Conservation (phyloP, 2,888 invertebrate species). For the Callosobruchus maculatus region DNA sequence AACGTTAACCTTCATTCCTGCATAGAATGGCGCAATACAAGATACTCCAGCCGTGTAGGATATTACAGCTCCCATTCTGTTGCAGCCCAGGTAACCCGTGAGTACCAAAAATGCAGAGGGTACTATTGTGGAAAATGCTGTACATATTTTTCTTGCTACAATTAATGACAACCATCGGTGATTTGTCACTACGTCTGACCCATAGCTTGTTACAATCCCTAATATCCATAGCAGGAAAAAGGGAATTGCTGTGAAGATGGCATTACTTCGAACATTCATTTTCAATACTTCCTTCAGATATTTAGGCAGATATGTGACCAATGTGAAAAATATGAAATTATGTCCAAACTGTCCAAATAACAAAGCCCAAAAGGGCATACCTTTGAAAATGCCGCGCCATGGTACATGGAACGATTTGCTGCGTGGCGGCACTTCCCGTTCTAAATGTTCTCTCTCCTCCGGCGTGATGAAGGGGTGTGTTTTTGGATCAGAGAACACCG, state of each 20-base stretch:
- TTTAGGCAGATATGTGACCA: slow-evolving; percentile 63
- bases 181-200: slow-evolving; percentile 63
- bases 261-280: slow-evolving; percentile 59
- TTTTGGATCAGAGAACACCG: slow-evolving; percentile 56
- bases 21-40: slow-evolving; percentile 65
- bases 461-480: slow-evolving; percentile 45
- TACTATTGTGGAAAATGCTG: slow-evolving; percentile 5
- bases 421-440: slow-evolving; percentile 1
- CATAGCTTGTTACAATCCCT: slow-evolving; percentile 56
- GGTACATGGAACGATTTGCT: slow-evolving; percentile 10
- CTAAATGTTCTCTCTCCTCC: slow-evolving; percentile 17
- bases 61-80: slow-evolving; percentile 3
- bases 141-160: slow-evolving; percentile 51
- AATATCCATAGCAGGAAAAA: slow-evolving; percentile 61
- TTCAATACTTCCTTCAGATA: slow-evolving; percentile 63
- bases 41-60: slow-evolving; percentile 49
- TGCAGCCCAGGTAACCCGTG: slow-evolving; percentile 10
- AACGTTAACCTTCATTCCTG: slow-evolving; percentile 18
- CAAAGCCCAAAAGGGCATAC: slow-evolving; percentile 38
- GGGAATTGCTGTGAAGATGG: slow-evolving; percentile 58
- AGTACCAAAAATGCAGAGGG: slow-evolving; percentile 5
- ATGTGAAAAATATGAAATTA: slow-evolving; percentile 63
- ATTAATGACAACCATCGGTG: slow-evolving; percentile 53
- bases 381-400: slow-evolving; percentile 18
- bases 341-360: slow-evolving; percentile 65